Conservation (phyloP, 2,797 vertebrate species). For the Poecilia gillii region DNA sequence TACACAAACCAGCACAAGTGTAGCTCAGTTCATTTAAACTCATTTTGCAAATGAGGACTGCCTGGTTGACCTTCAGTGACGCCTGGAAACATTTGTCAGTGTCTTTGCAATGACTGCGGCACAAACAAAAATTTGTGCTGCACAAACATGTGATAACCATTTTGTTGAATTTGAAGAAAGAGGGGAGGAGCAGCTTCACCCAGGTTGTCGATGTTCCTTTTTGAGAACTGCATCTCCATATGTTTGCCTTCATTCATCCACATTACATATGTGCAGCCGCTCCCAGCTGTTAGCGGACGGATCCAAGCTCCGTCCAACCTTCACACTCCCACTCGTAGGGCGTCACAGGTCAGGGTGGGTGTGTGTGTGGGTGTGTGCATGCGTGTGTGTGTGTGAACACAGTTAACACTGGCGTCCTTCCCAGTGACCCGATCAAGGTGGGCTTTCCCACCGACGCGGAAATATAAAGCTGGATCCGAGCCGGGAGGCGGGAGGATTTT, state of each 20-base stretch:
- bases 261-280: not conserved
- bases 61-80: no score
- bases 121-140: no score
- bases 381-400: slow-evolving; percentile 55
- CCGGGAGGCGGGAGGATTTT: slow-evolving; percentile 15
- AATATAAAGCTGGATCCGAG: slow-evolving; percentile 17
- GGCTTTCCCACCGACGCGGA: slow-evolving; percentile 30
- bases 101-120: no score
- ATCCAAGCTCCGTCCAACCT: slow-evolving; percentile 34
- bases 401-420: slow-evolving; percentile 51
- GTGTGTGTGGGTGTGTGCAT: slow-evolving; percentile 47
- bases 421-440: slow-evolving; percentile 49
- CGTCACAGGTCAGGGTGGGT: slow-evolving; percentile 36
- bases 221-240: not conserved
- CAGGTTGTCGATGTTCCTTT: not conserved
- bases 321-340: not conserved
- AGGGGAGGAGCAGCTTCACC: no score
- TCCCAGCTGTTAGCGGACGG: slow-evolving; percentile 14
- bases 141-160: no score
- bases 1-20: no score
- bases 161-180: no score
- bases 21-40: no score
- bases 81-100: no score
- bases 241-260: not conserved
- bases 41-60: no score